Evolutionary conservation across 1,140 invertebrate genomes (phyloP).

Genomic region (Harpegnathos saltator): DNA sequence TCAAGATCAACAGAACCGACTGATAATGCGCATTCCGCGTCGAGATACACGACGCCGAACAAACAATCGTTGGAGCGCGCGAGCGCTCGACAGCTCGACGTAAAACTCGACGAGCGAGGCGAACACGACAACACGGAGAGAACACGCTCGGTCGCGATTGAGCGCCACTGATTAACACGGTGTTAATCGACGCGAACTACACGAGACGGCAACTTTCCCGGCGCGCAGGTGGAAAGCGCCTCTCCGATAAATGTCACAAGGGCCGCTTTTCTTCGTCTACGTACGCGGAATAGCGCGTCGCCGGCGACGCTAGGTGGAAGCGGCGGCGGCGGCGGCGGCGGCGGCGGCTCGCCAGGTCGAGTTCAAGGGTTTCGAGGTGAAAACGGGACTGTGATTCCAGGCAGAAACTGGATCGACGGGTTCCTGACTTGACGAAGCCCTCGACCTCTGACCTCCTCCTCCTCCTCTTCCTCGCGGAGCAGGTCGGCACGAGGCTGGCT

Average conservation of each 20-base stretch:
- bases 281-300: conserved; percentile 66
- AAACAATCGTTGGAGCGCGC: too few relatives aligned
- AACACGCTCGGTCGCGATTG: conserved; percentile 7
- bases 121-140: not conserved
- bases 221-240: not conserved
- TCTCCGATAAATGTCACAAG: conserved; percentile 55
- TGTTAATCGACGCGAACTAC: conserved; percentile 23
- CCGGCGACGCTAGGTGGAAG: too few relatives aligned
- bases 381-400: conserved; percentile 75
- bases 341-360: conserved; percentile 63
- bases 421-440: conserved; percentile 81
- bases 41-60: too few relatives aligned
- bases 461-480: conserved; percentile 66
- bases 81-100: not conserved
- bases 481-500: conserved; percentile 69
- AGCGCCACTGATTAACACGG: conserved; percentile 38
- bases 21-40: too few relatives aligned
- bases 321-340: not conserved
- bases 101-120: not conserved
- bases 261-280: conserved; percentile 52
- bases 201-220: conserved; percentile 14
- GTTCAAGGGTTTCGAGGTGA: conserved; percentile 80
- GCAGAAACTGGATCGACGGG: conserved; percentile 81
- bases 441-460: conserved; percentile 78
- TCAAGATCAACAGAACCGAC: too few relatives aligned